Base-by-base conservation (phyloP, 2,113 vertebrate species). In the Aldabrachelys gigantea region DNA sequence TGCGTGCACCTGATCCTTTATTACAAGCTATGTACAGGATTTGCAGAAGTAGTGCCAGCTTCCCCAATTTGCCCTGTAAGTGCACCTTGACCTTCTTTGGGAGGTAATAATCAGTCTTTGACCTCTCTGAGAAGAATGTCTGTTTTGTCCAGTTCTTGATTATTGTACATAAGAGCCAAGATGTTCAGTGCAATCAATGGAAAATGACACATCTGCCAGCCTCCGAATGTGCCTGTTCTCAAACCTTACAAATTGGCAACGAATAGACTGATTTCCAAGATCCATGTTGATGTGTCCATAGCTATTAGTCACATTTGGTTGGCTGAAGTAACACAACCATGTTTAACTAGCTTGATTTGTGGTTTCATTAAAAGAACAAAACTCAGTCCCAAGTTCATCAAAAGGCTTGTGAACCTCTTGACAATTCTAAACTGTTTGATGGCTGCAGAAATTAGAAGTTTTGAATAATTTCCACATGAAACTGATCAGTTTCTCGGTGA, bases 41-140 rank as follows among this genome's bases (percentile, higher is more conserved):
- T 95, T 92, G 80, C 25, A 93, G 83, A 59, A 84, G 16, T 65
- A n/a, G 7, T 4, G 22, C n/a, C 5, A 91, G 41, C 17, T 82
- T 19, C 83, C 22, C 22, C 19, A 72, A 4, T 4, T 69, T n/a
- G 35, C 16, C 62, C 35, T n/a, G 16, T 19, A 16, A n/a, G 65
- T 22, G 65, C n/a, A 72, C 8, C 65, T 72, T 72, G n/a, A 22
- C 8, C n/a, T 72, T 38, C n/a, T 38, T n/a, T 69, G 65, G 35
- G 65, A 38, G 65, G 17, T 72, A 72, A 72, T 38, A 21, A 72
- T 72, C 65, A n/a, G 35, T 38, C 65, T 72, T 38, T 38, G 35
- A 19, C 65, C 65, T 72, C 19, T 72, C 65, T 72, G 8, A 72
- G 65, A 72, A 72, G 31, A 16, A 85, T 21, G 8, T 78, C 79